Evolutionary conservation across 2,888 invertebrate species (phyloP).

Genomic region (Mythimna loreyi): DNA sequence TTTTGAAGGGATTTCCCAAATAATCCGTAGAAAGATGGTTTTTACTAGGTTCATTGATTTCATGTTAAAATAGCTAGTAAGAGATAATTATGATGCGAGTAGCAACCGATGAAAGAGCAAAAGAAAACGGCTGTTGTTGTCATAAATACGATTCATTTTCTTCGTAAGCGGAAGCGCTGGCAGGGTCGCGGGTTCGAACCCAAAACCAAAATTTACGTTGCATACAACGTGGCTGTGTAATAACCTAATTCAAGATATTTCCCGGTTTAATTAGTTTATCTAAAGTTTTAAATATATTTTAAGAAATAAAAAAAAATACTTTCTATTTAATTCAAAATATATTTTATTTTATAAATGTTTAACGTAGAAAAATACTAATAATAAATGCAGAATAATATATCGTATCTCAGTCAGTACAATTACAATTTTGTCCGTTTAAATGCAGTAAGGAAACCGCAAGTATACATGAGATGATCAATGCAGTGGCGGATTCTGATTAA

Average conservation of each 20-base stretch:
- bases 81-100: not conserved
- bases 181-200: not conserved
- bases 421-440: slow-evolving; percentile 12
- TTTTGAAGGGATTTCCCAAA: slow-evolving; percentile 37
- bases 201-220: not conserved
- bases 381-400: slow-evolving; percentile 33
- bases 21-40: not conserved
- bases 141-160: not conserved
- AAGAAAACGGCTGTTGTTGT: slow-evolving; percentile 3
- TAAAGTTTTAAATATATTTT: not conserved
- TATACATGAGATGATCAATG: slow-evolving; percentile 6
- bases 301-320: not conserved
- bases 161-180: not conserved
- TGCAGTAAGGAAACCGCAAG: not conserved
- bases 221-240: not conserved
- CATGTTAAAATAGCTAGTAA: not conserved
- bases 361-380: slow-evolving; percentile 10
- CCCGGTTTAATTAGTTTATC: too few species aligned
- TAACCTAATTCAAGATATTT: not conserved
- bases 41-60: not conserved
- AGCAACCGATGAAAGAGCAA: too few species aligned
- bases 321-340: slow-evolving; percentile 12
- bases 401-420: slow-evolving; percentile 6
- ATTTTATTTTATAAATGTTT: slow-evolving; percentile 34
- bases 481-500: slow-evolving; percentile 14